Conservation (phyloP, 2,797 vertebrate species). For the Gephyroberyx darwinii region DNA sequence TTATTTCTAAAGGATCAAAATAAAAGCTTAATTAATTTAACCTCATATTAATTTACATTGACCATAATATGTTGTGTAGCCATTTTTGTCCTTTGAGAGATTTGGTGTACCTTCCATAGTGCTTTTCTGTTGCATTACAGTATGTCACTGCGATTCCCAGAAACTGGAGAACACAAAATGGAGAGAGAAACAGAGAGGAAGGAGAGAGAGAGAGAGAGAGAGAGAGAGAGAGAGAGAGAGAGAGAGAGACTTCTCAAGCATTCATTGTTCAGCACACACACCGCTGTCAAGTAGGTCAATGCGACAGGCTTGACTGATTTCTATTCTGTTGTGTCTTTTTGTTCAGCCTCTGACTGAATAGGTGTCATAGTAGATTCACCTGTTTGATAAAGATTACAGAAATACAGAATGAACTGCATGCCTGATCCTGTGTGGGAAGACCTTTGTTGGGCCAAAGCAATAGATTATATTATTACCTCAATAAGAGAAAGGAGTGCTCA, state of each 20-base stretch:
- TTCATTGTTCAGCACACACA: slow-evolving; percentile 51
- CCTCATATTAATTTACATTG: slow-evolving; percentile 38
- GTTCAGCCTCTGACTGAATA: slow-evolving; percentile 51
- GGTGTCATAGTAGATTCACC: slow-evolving; percentile 66
- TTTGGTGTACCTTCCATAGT: slow-evolving; percentile 1
- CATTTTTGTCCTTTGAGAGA: slow-evolving; percentile 42
- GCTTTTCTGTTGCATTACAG: neutral
- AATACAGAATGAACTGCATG: slow-evolving; percentile 53
- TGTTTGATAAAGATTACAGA: slow-evolving; percentile 65
- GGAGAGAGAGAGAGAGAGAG: slow-evolving; percentile 1
- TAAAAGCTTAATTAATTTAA: slow-evolving; percentile 43
- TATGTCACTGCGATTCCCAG: slow-evolving; percentile 18
- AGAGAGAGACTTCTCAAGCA: slow-evolving; percentile 46
- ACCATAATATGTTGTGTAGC: slow-evolving; percentile 26
- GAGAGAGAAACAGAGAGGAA: slow-evolving; percentile 17
- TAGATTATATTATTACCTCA: slow-evolving; percentile 1
- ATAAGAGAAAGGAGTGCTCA: neutral
- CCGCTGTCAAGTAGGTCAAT: slow-evolving; percentile 76
- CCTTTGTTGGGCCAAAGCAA: slow-evolving; percentile 6
- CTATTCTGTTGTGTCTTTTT: slow-evolving; percentile 56
- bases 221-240: slow-evolving; percentile 32
- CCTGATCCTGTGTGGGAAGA: slow-evolving; percentile 22
- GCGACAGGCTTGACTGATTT: slow-evolving; percentile 72
- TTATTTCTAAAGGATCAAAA: slow-evolving; percentile 37
- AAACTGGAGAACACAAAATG: slow-evolving; percentile 9